Base-by-base conservation (phyloP, 1,140 invertebrate species). In the Brachionus sp. region DNA sequence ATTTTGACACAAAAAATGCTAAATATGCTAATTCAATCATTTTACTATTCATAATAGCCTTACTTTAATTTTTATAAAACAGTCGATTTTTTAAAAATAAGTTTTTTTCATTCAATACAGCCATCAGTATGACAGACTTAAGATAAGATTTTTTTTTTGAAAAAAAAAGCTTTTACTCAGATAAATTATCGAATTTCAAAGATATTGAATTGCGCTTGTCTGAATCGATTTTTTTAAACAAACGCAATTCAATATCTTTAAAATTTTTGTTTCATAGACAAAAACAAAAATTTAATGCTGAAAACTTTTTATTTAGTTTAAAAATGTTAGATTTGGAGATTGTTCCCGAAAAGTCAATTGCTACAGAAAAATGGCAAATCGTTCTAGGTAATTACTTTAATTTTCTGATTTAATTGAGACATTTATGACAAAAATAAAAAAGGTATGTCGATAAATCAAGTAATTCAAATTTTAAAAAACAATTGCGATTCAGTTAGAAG, bases 381-480 rank as follows among this genome's bases (percentile, higher is more conserved):
- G 37, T 82, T 44, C 35, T 82, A 50, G 80, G 80, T 77, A 53
- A 10, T 57, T 2, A 50, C 13, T 16, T 12, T 5, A n/a, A 10
- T 29, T 57, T 37, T 12, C n/a, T 9, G n/a, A 9, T 78, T 46
- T 33, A 35, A 35, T 2, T 13, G 33, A 3, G 12, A 35, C 12
- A n/a, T 50, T n/a, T 29, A 25, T 50, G 23, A 6, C 7, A 73
- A 39, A 35, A n/a, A 5, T 75, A 16, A 29, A n/a, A 16, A 33
- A 78, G 75, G 75, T n/a, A 82, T 82, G 80, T 70, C 80, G 6
- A 33, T 82, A 35, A 33, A 82, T 19, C 80, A 82, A 70, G 80
- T 82, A 50, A 82, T 82, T 44, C 39, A 70, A 44, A 46, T 82
- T 33, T 35, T 82, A 16, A 82, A 82, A 53, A 29, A 33, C 13